Percentiles rank a stretch among this genome's conserved stretches.
Evolutionary conservation across 2,888 invertebrate species (phyloP).

Genomic region (Rhyacophila evoluta): DNA sequence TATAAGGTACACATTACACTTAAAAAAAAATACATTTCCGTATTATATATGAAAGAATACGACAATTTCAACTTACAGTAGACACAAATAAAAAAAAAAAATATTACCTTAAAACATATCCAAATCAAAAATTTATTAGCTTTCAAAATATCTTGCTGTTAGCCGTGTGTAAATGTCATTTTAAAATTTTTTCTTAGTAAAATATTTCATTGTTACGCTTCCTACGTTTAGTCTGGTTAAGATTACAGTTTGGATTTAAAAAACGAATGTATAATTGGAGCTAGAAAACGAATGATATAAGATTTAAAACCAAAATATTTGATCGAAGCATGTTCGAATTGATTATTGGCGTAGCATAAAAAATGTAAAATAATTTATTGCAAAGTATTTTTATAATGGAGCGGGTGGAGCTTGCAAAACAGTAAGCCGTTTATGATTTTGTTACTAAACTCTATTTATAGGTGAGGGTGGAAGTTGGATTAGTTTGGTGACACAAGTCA

Average conservation of each 20-base stretch:
- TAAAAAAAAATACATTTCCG: too few relatives aligned
- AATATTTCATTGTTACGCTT: neutral
- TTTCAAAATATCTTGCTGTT: constrained; percentile 24
- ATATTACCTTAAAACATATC: neutral
- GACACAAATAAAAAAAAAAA: neutral
- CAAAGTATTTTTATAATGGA: too few relatives aligned
- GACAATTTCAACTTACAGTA: too few relatives aligned
- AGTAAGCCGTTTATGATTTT: too few relatives aligned
- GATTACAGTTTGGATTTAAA: neutral
- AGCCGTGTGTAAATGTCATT: constrained; percentile 4
- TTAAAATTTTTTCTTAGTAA: neutral
- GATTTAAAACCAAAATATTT: too few relatives aligned
- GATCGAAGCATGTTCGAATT: neutral
- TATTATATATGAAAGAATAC: too few relatives aligned
- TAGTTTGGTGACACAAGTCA: too few relatives aligned
- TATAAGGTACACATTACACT: too few relatives aligned
- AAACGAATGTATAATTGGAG: neutral
- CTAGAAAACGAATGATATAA: neutral
- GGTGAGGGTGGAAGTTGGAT: neutral
- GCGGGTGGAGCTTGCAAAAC: too few relatives aligned
- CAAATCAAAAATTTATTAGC: neutral
- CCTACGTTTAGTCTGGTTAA: neutral
- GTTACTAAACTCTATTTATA: neutral
- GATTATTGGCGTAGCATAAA: neutral
- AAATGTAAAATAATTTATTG: neutral